Evolutionary conservation across 2,888 invertebrate species (phyloP).

Genomic region (Aricia artaxerxes): DNA sequence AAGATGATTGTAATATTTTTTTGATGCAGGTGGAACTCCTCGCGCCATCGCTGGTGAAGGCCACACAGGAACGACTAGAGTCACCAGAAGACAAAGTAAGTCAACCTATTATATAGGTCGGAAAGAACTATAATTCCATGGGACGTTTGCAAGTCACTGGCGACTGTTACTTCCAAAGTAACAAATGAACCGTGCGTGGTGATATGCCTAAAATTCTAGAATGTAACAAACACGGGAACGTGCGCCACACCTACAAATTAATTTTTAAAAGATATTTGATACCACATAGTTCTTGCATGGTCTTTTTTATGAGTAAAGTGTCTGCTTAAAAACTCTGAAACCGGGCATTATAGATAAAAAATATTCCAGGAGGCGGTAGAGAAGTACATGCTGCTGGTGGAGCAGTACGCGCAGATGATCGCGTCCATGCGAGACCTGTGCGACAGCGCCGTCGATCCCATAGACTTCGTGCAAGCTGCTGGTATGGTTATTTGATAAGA

Average conservation of each 20-base stretch:
- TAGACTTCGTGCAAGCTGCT: constrained; percentile 95
- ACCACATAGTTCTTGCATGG: too few species aligned
- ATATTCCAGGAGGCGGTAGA: constrained; percentile 85
- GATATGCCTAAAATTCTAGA: too few species aligned
- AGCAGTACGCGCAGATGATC: constrained; percentile 92
- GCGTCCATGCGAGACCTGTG: constrained; percentile 92
- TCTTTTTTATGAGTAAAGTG: too few species aligned
- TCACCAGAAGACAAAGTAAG: constrained; percentile 57
- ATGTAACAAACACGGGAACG: too few species aligned
- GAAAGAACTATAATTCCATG: too few species aligned
- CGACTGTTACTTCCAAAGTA: too few species aligned
- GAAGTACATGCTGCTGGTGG: constrained; percentile 89
- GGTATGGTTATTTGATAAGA: constrained; percentile 67
- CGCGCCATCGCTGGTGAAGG: constrained; percentile 66
- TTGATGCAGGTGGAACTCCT: constrained; percentile 59
- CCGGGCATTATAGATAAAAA: too few species aligned
- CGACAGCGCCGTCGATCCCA: constrained; percentile 97
- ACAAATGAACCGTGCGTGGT: too few species aligned
- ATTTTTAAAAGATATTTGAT: too few species aligned
- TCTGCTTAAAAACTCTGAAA: too few species aligned
- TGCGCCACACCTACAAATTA: too few species aligned
- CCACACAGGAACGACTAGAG: constrained; percentile 60
- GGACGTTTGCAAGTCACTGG: too few species aligned
- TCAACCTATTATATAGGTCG: not conserved
- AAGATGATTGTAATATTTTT: not conserved